phyloP scores from a whole-genome alignment of 1,140 invertebrate species.

The Oppia nitens region DNA sequence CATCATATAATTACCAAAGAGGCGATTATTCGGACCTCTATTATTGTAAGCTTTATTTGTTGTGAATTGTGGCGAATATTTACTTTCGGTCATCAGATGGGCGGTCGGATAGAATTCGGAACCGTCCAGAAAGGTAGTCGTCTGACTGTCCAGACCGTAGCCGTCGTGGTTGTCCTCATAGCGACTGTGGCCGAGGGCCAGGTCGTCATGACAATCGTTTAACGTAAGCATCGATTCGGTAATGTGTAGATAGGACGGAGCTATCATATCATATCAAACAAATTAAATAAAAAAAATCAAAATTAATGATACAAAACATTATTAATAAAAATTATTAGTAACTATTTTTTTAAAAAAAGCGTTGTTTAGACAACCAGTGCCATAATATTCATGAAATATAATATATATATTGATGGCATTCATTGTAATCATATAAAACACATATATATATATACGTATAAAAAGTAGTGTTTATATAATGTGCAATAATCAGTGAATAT shows the following conservation, averaged over 20 bases:
- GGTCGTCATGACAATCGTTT: conserved; percentile 22
- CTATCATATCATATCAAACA: conserved; percentile 24
- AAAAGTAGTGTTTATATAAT: no score
- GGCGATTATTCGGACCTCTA: background rate
- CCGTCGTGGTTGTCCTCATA: conserved; percentile 49
- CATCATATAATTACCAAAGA: background rate
- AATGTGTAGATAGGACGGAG: conserved; percentile 30
- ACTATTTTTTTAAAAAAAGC: no score
- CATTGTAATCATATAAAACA: no score
- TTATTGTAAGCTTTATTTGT: background rate
- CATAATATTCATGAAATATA: no score
- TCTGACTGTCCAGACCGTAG: conserved; percentile 39
- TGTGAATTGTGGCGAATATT: background rate
- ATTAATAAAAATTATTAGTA: background rate
- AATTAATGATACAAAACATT: no score
- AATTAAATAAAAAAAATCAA: no score
- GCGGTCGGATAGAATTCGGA: conserved; percentile 47
- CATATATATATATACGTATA: no score
- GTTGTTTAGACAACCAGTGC: background rate
- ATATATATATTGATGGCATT: no score
- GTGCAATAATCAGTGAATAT: no score
- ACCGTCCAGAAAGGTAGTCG: conserved; percentile 38
- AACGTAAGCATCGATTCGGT: conserved; percentile 28
- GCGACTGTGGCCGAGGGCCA: conserved; percentile 23
- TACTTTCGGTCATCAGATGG: background rate